Conservation (phyloP, 35 echinoderm and acorn worm genomes). For the Ophiothrix spiculata region DNA sequence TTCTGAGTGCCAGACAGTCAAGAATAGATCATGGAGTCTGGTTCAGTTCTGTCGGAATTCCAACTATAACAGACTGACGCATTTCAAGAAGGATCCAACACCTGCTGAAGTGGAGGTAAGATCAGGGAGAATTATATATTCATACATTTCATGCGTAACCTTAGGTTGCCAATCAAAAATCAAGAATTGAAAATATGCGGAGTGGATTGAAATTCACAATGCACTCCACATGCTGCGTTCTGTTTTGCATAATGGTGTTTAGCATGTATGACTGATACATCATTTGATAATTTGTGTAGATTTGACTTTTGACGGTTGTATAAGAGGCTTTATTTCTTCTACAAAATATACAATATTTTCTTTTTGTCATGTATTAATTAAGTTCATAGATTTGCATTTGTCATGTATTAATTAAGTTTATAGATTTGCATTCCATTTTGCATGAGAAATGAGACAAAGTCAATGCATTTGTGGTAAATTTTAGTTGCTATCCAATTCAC, state of each 20-base stretch:
- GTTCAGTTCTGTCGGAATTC: constrained; percentile 65
- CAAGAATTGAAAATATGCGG: neutral
- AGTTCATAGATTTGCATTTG: no score
- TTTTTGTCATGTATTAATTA: no score
- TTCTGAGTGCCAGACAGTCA: constrained; percentile 9
- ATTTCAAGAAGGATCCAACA: constrained; percentile 43
- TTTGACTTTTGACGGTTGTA: neutral
- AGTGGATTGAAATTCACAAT: neutral
- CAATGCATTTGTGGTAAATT: no score
- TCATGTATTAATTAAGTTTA: no score
- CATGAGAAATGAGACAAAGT: no score
- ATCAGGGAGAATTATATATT: no score
- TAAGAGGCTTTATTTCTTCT: no score
- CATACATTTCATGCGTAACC: no score
- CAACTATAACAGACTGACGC: constrained; percentile 52
- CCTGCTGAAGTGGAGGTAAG: constrained; percentile 65
- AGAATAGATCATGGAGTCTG: constrained; percentile 41
- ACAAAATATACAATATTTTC: no score
- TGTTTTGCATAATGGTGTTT: neutral
- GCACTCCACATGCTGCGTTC: neutral
- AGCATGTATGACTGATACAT: neutral
- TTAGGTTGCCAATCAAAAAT: neutral
- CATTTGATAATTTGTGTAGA: neutral
- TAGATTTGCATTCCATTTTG: no score
- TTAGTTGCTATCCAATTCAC: no score